These are phyloP conservation scores for Mimas tiliae DNA, from an alignment of 2,888 invertebrate species.

Conservation along the genomic window DNA sequence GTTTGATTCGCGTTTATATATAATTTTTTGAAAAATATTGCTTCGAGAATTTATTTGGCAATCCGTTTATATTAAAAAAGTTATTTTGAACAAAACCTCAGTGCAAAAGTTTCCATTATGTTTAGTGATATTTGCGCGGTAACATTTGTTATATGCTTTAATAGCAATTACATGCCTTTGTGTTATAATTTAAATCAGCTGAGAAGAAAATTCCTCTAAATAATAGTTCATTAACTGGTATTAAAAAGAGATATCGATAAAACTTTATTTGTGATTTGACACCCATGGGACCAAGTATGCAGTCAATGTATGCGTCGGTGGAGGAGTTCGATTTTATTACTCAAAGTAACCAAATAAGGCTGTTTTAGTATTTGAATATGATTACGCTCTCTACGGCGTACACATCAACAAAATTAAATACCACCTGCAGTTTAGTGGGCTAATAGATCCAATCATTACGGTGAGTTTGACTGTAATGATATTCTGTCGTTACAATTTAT, in stretches of 20 bases:
- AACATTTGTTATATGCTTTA: too few relatives aligned
- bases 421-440: constrained; percentile 69
- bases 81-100: too few relatives aligned
- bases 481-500: constrained; percentile 64
- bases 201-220: constrained; percentile 5
- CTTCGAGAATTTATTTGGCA: too few relatives aligned
- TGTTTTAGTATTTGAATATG: constrained; percentile 21
- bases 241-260: constrained; percentile 1
- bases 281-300: neutral
- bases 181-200: too few relatives aligned
- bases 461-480: constrained; percentile 65
- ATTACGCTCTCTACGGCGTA: constrained; percentile 29
- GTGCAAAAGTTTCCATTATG: too few relatives aligned
- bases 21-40: too few relatives aligned
- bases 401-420: constrained; percentile 61
- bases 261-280: neutral
- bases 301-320: neutral
- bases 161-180: too few relatives aligned
- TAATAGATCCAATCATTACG: constrained; percentile 63
- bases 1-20: too few relatives aligned
- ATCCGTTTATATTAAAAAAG: too few relatives aligned
- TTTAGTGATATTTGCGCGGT: too few relatives aligned
- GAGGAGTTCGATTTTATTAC: neutral
- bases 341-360: constrained; percentile 25
- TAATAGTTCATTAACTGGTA: neutral